Percentiles rank a stretch among this genome's conserved stretches.
Evolutionary conservation across 2,888 invertebrate species (phyloP).

Genomic region (Metacarcinus magister): DNA sequence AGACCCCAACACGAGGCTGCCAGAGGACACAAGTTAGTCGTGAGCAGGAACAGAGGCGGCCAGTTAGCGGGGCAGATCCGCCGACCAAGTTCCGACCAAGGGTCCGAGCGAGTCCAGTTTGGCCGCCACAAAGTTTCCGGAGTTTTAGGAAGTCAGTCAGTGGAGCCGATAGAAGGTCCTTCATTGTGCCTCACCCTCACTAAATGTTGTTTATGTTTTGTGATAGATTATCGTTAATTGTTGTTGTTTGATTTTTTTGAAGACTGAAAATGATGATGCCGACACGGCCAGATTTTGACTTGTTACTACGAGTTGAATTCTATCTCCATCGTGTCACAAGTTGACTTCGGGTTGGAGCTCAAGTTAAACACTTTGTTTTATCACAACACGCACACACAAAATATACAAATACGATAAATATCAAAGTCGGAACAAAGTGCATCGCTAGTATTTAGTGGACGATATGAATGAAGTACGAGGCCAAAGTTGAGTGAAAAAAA

Average conservation of each 20-base stretch:
- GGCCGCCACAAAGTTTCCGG: conserved; percentile 54
- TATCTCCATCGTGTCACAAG: background rate
- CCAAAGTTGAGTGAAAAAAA: background rate
- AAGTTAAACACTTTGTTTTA: background rate
- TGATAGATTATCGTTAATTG: background rate
- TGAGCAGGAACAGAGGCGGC: conserved; percentile 51
- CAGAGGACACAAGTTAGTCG: conserved; percentile 16
- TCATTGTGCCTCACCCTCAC: conserved; percentile 59
- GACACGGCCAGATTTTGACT: background rate
- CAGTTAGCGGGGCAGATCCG: conserved; percentile 34
- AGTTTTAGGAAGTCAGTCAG: background rate
- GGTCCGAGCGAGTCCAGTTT: conserved; percentile 61
- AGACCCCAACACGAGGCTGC: background rate
- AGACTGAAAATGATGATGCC: background rate
- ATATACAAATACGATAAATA: background rate
- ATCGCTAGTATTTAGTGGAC: background rate
- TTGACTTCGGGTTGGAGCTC: background rate
- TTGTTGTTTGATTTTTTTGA: background rate
- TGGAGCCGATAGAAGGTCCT: conserved; percentile 17
- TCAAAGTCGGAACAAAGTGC: background rate
- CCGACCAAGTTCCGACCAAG: conserved; percentile 45
- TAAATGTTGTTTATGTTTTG: background rate
- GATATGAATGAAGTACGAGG: background rate
- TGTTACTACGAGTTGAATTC: background rate
- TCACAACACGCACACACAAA: background rate